Conservation (phyloP, 2,113 vertebrate genomes). For the Stictonetta naevosa region DNA sequence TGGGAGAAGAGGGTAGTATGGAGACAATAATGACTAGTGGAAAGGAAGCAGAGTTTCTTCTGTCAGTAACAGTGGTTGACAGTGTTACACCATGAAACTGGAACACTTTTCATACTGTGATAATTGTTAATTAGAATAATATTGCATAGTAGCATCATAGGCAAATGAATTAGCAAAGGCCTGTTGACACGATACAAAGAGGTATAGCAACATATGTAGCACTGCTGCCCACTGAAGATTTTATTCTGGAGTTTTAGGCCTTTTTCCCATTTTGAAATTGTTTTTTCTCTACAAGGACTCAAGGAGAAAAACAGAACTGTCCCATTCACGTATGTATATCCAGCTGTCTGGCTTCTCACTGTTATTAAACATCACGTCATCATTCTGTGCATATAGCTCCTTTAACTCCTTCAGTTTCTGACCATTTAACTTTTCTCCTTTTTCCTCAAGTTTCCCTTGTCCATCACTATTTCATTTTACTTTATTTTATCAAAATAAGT, state of each 20-base stretch:
- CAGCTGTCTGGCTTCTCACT: neutral
- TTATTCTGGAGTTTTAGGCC: neutral
- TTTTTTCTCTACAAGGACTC: neutral
- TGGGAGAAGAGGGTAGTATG: neutral
- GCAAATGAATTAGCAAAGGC: neutral
- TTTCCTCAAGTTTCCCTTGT: neutral
- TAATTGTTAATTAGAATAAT: neutral
- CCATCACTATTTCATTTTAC: neutral
- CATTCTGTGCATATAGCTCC: neutral
- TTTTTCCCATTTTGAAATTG: neutral
- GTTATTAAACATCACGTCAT: neutral
- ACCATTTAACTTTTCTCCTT: neutral
- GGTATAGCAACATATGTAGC: rapidly evolving
- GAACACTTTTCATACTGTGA: neutral
- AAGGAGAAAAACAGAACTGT: neutral
- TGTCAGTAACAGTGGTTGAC: neutral
- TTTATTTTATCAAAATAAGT: neutral
- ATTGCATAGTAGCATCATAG: neutral
- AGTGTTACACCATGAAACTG: neutral
- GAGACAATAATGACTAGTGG: neutral
- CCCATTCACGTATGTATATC: neutral
- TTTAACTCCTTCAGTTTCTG: neutral
- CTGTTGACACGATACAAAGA: neutral
- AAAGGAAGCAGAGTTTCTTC: neutral
- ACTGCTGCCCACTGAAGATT: neutral